Base-by-base conservation (phyloP, 2,113 vertebrate species). In the Grallaria varia region DNA sequence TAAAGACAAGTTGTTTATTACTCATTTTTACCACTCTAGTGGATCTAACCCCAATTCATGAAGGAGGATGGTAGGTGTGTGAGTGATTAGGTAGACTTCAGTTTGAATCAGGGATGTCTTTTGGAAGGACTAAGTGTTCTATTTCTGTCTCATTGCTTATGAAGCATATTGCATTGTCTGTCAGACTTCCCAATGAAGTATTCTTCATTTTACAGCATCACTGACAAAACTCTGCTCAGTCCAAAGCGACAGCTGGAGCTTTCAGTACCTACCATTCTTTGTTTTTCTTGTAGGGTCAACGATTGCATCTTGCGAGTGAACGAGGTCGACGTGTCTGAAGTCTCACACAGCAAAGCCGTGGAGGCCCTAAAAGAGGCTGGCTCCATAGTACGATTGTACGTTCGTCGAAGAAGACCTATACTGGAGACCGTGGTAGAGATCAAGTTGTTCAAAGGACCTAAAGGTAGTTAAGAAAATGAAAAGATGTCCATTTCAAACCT, bases 261-360 rank as follows among this genome's bases (percentile, higher is more conserved):
- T 33, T 77, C 14, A 47, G 35, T 25, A 9, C 7, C 16, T 47
- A 1, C 8, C 18, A 5, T 14, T 77, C 24, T 74, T 37, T 85
- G 23, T 21, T 76, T 96, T 84, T 24, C 30, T 71, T 75, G 13
- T 92, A 99, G 99, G 97, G 99, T 99, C 91, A 99, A 99, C 5
- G 99, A 99, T 74, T 99, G 99, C 94, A 99, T 99, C 97, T 97
- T 99, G 91, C 98, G 99, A 90, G 99, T 99, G 98, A 99, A 99
- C 15, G 99, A 99, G 52, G 97, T 98, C 0, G 99, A 99, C 7
- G 99, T 99, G 67, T 99, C 99, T 0, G 99, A 99, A 73, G 99
- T 99, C 14, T 99, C 98, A 8, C 99, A 99, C 98, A 99, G 99
- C 97, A 99, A 99, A 93, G 99, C 99, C 0, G 99, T 99, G 49